These are phyloP conservation scores for Anoncus sp. DNA, from an alignment of 2,888 invertebrate genomes.

Conservation along the genomic window DNA sequence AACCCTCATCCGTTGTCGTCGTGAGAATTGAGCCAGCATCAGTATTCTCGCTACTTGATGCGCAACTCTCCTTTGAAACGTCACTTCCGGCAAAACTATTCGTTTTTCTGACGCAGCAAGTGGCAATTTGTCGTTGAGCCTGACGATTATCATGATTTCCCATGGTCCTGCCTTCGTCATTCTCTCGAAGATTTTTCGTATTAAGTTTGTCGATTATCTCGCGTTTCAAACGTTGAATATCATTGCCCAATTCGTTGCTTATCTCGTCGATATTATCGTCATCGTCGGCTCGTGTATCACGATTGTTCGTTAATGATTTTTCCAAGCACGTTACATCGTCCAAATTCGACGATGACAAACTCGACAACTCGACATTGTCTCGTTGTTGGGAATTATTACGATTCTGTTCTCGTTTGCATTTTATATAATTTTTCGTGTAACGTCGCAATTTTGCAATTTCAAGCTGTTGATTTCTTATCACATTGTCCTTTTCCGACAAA, in stretches of 20 bases:
- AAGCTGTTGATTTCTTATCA: constrained; percentile 88
- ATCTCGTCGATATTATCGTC: constrained; percentile 53
- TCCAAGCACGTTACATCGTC: constrained; percentile 13
- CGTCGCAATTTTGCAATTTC: constrained; percentile 88
- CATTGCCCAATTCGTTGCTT: constrained; percentile 71
- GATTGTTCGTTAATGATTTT: constrained; percentile 37
- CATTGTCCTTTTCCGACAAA: constrained; percentile 89
- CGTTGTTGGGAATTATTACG: constrained; percentile 69
- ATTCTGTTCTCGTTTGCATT: constrained; percentile 84
- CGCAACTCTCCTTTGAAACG: constrained; percentile 85
- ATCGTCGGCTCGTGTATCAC: constrained; percentile 36
- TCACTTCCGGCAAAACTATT: constrained; percentile 81
- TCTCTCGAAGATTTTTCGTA: constrained; percentile 39
- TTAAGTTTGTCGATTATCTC: constrained; percentile 79
- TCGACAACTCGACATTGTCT: constrained; percentile 14
- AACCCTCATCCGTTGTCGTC: constrained; percentile 86
- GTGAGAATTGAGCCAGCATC: constrained; percentile 88
- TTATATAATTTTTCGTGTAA: constrained; percentile 85
- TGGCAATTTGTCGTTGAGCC: constrained; percentile 30
- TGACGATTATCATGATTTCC: constrained; percentile 51
- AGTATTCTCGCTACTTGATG: constrained; percentile 88
- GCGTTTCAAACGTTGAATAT: constrained; percentile 78
- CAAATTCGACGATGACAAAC: constrained; percentile 25
- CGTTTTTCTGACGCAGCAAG: constrained; percentile 76
- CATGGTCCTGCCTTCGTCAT: constrained; percentile 26